Evolutionary conservation across 2,888 invertebrate genomes (phyloP).

Genomic region (Diarsia mendica): DNA sequence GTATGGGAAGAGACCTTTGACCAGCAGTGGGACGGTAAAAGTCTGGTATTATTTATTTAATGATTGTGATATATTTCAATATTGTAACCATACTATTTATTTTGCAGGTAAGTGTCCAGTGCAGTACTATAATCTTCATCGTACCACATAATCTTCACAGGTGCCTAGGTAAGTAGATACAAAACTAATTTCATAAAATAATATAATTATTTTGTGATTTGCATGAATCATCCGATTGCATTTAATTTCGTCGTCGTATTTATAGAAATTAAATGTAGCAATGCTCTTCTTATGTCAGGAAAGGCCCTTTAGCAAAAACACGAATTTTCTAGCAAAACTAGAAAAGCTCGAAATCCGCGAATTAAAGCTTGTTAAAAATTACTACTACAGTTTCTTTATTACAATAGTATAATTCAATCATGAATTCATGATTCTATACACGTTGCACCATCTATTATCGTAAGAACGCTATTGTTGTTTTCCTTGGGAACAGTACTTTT

Average conservation of each 20-base stretch:
- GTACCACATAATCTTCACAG: background rate
- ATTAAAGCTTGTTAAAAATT: too few species aligned
- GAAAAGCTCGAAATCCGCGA: too few species aligned
- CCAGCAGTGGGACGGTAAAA: background rate
- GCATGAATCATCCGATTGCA: background rate
- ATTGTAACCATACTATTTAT: background rate
- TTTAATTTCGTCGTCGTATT: background rate
- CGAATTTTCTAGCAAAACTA: too few species aligned
- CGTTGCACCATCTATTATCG: too few species aligned
- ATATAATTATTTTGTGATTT: background rate
- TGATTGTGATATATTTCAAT: background rate
- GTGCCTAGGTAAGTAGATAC: slow-evolving; percentile 10
- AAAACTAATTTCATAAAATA: background rate
- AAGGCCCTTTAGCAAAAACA: too few species aligned
- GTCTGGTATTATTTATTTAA: background rate
- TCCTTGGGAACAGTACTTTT: too few species aligned
- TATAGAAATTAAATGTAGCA: background rate
- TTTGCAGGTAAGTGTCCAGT: slow-evolving; percentile 70
- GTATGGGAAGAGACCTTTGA: background rate
- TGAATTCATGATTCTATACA: too few species aligned
- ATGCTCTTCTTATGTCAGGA: too few species aligned
- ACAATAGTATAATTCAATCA: too few species aligned
- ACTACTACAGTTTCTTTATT: too few species aligned
- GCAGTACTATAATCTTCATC: background rate
- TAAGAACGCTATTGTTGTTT: too few species aligned